These are phyloP conservation scores for Serinus canaria DNA, from an alignment of 2,113 vertebrate species.

Conservation along the genomic window DNA sequence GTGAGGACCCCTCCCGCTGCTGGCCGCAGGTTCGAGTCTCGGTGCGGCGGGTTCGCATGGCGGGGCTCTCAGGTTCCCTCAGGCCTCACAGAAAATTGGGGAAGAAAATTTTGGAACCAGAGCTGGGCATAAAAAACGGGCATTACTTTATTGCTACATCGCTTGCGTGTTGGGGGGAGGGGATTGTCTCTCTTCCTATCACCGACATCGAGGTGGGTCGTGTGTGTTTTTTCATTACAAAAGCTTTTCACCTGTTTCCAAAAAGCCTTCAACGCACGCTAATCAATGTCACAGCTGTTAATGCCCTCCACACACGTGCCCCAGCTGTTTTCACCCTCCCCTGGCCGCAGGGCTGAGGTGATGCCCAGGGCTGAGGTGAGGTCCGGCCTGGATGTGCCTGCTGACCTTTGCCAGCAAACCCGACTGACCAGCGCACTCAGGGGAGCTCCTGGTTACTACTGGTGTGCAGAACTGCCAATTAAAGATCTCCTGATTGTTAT, in stretches of 20 bases:
- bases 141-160: rapidly evolving
- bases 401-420: too few species aligned
- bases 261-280: rapidly evolving
- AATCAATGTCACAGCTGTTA: not conserved
- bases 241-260: not conserved
- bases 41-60: too few species aligned
- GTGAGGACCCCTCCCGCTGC: rapidly evolving
- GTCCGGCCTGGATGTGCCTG: not conserved
- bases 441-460: too few species aligned
- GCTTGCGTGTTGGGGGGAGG: rapidly evolving
- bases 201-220: rapidly evolving
- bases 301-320: rapidly evolving
- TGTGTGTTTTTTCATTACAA: too few species aligned
- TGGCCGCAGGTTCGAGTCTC: not conserved
- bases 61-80: rapidly evolving
- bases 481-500: rapidly evolving
- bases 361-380: too few species aligned
- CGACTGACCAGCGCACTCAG: rapidly evolving
- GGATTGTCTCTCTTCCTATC: too few species aligned
- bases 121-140: rapidly evolving
- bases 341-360: rapidly evolving
- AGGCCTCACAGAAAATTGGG: not conserved
- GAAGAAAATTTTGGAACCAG: not conserved
- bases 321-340: too few species aligned
- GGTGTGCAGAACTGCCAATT: rapidly evolving